Conservation (phyloP, 2,113 vertebrate species). For the human region DNA sequence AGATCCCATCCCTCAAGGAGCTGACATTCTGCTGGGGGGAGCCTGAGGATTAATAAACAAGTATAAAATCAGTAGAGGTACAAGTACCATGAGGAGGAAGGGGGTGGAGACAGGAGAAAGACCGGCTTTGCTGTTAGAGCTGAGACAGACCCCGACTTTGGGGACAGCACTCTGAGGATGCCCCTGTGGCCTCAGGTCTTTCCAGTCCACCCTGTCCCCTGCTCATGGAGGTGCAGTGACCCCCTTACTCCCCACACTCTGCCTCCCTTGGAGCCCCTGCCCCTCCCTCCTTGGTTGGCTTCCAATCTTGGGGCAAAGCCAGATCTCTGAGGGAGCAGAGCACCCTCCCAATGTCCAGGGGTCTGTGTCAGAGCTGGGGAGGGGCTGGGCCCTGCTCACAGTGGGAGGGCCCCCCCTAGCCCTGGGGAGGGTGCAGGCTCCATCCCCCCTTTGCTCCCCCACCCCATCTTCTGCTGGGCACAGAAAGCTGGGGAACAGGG, state of each 20-base stretch:
- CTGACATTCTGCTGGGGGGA: background rate
- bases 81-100: background rate
- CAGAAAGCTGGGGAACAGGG: background rate
- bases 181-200: background rate
- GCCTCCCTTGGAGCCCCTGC: background rate
- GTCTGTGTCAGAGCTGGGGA: background rate
- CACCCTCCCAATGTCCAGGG: background rate
- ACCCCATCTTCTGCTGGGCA: background rate
- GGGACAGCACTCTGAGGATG: background rate
- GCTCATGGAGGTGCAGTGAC: accelerated
- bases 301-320: background rate
- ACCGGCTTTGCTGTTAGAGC: accelerated
- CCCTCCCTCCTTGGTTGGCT: background rate
- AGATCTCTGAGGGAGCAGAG: background rate
- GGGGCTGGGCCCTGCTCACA: background rate
- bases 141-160: accelerated
- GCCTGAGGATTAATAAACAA: background rate
- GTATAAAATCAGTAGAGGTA: accelerated
- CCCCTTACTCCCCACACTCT: background rate
- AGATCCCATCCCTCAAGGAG: background rate
- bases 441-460: accelerated
- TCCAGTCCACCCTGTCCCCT: too few species aligned
- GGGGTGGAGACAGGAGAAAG: background rate
- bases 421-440: background rate
- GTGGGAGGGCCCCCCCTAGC: background rate